Percentiles rank a stretch among this genome's conserved stretches.
phyloP scores from a whole-genome alignment of 23 tunicate genomes.

The Clavelina lepadiformis region DNA sequence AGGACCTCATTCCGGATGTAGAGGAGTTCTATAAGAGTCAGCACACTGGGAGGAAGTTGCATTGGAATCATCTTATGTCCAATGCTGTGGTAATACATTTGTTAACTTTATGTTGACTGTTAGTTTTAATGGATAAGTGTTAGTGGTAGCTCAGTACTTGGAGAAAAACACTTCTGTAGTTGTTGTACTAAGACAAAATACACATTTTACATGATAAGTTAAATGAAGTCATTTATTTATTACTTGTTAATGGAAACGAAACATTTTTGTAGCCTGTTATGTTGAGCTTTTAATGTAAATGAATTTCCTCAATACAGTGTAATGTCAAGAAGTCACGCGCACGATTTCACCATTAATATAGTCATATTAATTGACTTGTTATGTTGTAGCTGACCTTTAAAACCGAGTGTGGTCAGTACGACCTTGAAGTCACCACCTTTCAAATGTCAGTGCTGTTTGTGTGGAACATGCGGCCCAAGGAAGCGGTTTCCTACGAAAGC shows the following conservation, averaged over 20 bases:
- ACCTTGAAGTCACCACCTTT: conserved; percentile 78
- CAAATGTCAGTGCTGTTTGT: conserved; percentile 74
- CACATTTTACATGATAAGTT: too few species aligned
- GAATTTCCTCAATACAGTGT: too few species aligned
- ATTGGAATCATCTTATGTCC: conserved; percentile 87
- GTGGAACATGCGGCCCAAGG: conserved; percentile 68
- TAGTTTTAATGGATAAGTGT: neutral
- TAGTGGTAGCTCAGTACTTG: too few species aligned
- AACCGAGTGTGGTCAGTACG: conserved; percentile 79
- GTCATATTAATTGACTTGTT: neutral
- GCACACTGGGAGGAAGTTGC: conserved; percentile 79
- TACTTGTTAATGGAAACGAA: too few species aligned
- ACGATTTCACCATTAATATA: too few species aligned
- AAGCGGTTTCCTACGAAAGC: conserved; percentile 67
- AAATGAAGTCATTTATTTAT: too few species aligned
- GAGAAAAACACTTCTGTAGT: too few species aligned
- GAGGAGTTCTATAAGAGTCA: conserved; percentile 74
- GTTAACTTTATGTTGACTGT: too few species aligned
- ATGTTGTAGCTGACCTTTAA: conserved; percentile 70
- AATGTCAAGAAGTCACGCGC: too few species aligned
- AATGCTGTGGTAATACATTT: conserved; percentile 57
- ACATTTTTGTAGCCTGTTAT: too few species aligned
- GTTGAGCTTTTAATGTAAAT: too few species aligned
- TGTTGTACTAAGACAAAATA: neutral
- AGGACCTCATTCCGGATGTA: conserved; percentile 72